phyloP scores from a whole-genome alignment of 1,140 invertebrate genomes.

The Cydia amplana region DNA sequence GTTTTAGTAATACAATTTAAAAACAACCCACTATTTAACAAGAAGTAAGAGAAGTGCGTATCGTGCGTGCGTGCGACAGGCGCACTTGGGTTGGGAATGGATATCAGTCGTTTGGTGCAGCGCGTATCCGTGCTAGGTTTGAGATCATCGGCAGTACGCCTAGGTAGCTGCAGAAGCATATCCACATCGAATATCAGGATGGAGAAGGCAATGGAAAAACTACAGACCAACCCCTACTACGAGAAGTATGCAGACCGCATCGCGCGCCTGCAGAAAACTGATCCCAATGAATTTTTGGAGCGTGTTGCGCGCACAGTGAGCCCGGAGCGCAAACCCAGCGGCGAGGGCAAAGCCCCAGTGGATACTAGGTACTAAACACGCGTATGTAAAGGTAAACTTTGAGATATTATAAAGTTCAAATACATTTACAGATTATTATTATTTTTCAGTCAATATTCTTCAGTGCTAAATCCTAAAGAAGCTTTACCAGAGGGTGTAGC shows the following conservation, averaged over 20 bases:
- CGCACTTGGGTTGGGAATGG: constrained; percentile 1
- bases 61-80: background rate
- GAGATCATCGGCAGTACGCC: background rate
- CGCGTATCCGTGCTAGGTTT: constrained; percentile 15
- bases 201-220: constrained; percentile 82
- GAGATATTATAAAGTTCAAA: no score
- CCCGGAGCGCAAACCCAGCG: constrained; percentile 78
- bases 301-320: constrained; percentile 78
- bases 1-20: background rate
- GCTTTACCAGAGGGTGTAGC: constrained; percentile 51
- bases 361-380: constrained; percentile 57
- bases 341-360: constrained; percentile 55
- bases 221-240: constrained; percentile 89
- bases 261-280: constrained; percentile 85
- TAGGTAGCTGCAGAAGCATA: constrained; percentile 56
- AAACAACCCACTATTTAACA: background rate
- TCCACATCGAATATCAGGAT: constrained; percentile 77
- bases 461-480: constrained; percentile 80
- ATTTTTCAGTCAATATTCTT: constrained; percentile 73
- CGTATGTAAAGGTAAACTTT: background rate
- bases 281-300: constrained; percentile 87
- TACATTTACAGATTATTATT: no score
- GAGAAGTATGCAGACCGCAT: constrained; percentile 91
- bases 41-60: background rate
- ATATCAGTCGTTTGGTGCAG: constrained; percentile 5